Percentiles rank a stretch among this genome's conserved stretches.
These are phyloP conservation scores for Camptogramma bilineatum DNA, from an alignment of 2,888 invertebrate genomes.

Conservation along the genomic window DNA sequence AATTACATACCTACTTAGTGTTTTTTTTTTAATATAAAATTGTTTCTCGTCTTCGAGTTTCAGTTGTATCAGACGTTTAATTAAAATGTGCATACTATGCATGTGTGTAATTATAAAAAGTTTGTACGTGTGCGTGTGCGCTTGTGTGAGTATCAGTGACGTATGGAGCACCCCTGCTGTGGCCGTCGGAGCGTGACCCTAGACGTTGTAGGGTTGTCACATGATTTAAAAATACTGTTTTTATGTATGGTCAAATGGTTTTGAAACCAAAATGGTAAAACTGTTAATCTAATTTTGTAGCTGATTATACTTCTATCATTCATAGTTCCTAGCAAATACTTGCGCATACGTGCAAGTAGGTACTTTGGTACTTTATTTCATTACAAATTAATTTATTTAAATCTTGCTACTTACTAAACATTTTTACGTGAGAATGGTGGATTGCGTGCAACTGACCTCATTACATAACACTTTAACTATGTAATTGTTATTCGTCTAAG, in stretches of 20 bases:
- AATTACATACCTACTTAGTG: too few relatives aligned
- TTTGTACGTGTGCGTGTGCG: constrained; percentile 9
- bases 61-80: background rate
- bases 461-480: background rate
- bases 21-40: background rate
- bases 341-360: background rate
- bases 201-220: constrained; percentile 51
- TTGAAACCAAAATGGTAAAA: too few relatives aligned
- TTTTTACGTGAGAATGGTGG: background rate
- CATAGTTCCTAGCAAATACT: too few relatives aligned
- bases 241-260: too few relatives aligned
- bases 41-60: background rate
- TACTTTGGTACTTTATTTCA: too few relatives aligned
- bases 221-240: too few relatives aligned
- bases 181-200: constrained; percentile 53
- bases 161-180: constrained; percentile 70
- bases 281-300: too few relatives aligned
- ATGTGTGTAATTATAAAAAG: constrained; percentile 5
- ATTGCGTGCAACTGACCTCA: background rate
- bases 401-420: background rate
- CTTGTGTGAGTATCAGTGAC: constrained; percentile 51
- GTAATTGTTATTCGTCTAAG: background rate
- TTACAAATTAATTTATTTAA: background rate
- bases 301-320: too few relatives aligned
- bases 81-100: constrained; percentile 7